A percentile compares a stretch with the other conserved stretches of the same genome.
Conservation (phyloP, 2,113 vertebrate species). For the Archilochus colubris region DNA sequence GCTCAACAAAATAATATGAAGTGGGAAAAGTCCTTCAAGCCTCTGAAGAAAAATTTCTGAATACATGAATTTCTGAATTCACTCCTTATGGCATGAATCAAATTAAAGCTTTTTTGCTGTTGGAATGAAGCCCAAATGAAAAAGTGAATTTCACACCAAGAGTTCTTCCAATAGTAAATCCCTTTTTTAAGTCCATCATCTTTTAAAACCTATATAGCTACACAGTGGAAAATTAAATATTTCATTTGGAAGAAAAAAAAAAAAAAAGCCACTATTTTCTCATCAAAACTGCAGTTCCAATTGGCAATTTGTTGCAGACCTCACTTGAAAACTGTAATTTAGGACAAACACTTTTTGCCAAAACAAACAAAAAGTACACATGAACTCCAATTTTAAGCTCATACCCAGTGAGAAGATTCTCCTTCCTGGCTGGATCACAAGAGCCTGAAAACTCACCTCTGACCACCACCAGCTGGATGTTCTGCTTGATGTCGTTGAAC, state of each 20-base stretch:
- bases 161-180: background rate
- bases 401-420: background rate
- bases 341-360: background rate
- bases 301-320: background rate
- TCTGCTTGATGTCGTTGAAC: conserved; percentile 79
- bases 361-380: background rate
- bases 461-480: background rate
- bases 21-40: background rate
- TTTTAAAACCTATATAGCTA: background rate
- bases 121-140: background rate
- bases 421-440: background rate
- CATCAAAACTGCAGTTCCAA: background rate
- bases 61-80: background rate
- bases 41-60: background rate
- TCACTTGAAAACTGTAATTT: background rate
- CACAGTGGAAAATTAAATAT: background rate
- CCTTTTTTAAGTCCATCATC: background rate
- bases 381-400: background rate
- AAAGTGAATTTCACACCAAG: background rate
- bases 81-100: background rate
- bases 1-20: background rate
- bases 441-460: conserved; percentile 42
- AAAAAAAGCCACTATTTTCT: background rate
- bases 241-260: background rate
- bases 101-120: background rate